Conservation (phyloP, 2,888 invertebrate species). For the Vesta saturnalis region DNA sequence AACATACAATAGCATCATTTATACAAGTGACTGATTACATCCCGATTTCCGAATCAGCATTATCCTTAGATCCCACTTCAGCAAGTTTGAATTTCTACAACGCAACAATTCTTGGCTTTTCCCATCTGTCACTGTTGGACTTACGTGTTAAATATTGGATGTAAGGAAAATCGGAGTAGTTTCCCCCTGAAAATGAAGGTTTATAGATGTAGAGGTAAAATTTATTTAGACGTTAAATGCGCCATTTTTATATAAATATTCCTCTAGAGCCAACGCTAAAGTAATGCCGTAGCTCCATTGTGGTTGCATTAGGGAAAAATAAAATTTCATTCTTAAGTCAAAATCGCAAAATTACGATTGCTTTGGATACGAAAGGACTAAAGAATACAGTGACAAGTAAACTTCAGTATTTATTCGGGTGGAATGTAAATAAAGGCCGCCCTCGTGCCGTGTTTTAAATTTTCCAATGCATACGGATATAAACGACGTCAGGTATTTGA, state of each 20-base stretch:
- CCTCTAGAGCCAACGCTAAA: conserved; percentile 37
- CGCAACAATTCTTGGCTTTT: conserved; percentile 13
- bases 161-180: conserved; percentile 72
- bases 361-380: conserved; percentile 22
- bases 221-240: conserved; percentile 31
- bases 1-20: conserved; percentile 26
- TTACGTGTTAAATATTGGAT: conserved; percentile 74
- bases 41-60: conserved; percentile 18
- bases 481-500: conserved; percentile 51
- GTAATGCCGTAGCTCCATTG: conserved; percentile 32
- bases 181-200: conserved; percentile 65
- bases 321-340: conserved; percentile 24
- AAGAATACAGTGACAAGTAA: conserved; percentile 36
- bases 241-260: conserved; percentile 4
- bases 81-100: conserved; percentile 21
- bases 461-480: conserved; percentile 39
- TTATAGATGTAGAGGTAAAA: conserved; percentile 44
- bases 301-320: conserved; percentile 18
- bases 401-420: conserved; percentile 46
- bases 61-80: conserved; percentile 12
- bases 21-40: conserved; percentile 31
- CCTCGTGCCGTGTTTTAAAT: conserved; percentile 44
- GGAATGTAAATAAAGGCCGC: conserved; percentile 40
- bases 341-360: conserved; percentile 27
- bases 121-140: conserved; percentile 53